phyloP scores from a whole-genome alignment of 1,140 invertebrate genomes.

The Musca domestica region DNA sequence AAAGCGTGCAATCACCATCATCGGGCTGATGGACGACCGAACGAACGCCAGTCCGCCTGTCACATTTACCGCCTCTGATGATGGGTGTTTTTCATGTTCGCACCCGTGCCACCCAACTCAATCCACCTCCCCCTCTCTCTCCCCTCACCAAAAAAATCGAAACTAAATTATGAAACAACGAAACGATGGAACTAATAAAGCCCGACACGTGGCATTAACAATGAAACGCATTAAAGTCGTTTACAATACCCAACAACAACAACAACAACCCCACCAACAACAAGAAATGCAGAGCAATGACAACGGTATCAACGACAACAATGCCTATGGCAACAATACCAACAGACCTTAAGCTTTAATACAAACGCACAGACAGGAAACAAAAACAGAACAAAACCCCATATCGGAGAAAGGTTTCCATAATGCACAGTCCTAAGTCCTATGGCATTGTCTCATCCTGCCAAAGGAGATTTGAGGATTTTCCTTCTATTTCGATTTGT shows the following conservation, averaged over 20 bases:
- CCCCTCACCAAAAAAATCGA: neutral
- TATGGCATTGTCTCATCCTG: too few relatives aligned
- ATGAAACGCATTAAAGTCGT: constrained; percentile 56
- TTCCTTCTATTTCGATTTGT: too few relatives aligned
- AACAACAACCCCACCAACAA: neutral
- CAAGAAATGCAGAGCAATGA: too few relatives aligned
- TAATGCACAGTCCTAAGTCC: too few relatives aligned
- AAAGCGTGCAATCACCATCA: constrained; percentile 49
- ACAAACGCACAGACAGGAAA: too few relatives aligned
- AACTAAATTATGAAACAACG: constrained; percentile 30
- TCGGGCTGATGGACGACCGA: constrained; percentile 27
- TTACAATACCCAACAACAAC: constrained; percentile 42
- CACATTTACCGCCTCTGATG: constrained; percentile 3
- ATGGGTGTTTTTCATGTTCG: constrained; percentile 28
- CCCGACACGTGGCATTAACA: constrained; percentile 54
- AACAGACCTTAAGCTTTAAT: too few relatives aligned
- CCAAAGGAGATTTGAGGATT: too few relatives aligned
- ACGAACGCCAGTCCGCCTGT: neutral
- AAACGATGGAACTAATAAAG: constrained; percentile 55
- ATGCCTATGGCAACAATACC: too few relatives aligned
- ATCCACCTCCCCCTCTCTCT: neutral
- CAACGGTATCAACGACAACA: too few relatives aligned
- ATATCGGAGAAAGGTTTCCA: too few relatives aligned
- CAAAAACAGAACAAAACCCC: too few relatives aligned
- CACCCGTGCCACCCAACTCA: neutral